A percentile compares a stretch with the other conserved stretches of the same genome.
Evolutionary conservation across 2,797 vertebrate species (phyloP).

Genomic region (Danio choprae): DNA sequence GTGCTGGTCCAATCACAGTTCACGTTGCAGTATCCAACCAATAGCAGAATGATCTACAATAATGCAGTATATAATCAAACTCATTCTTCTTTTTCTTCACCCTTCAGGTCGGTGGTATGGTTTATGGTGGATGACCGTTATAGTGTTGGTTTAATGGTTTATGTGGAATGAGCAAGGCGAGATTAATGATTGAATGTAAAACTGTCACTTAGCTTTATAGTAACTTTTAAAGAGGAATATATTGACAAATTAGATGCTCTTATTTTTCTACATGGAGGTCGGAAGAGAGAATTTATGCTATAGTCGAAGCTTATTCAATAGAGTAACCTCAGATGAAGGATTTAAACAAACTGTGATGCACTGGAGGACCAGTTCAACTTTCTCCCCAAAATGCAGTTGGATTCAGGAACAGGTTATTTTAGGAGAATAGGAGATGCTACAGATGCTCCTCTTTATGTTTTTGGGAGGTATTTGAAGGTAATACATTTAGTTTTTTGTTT

Average conservation of each 20-base stretch:
- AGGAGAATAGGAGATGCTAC: slow-evolving; percentile 21
- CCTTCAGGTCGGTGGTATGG: background rate
- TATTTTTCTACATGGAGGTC: slow-evolving; percentile 69
- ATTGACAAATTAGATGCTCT: slow-evolving; percentile 49
- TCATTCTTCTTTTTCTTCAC: background rate
- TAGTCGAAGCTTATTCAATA: slow-evolving; percentile 20
- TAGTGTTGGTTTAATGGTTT: background rate
- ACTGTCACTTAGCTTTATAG: slow-evolving; percentile 45
- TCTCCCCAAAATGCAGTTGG: slow-evolving; percentile 51
- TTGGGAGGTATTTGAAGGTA: slow-evolving; percentile 31
- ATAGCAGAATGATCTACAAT: slow-evolving; percentile 5
- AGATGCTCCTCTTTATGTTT: slow-evolving; percentile 48
- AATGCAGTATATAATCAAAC: slow-evolving; percentile 38
- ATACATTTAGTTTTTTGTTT: background rate
- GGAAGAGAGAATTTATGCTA: slow-evolving; percentile 47
- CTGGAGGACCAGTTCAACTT: slow-evolving; percentile 58
- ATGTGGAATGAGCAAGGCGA: slow-evolving; percentile 36
- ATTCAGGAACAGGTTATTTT: slow-evolving; percentile 43
- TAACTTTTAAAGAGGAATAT: slow-evolving; percentile 51
- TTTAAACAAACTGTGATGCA: slow-evolving; percentile 80
- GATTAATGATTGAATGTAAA: slow-evolving; percentile 66
- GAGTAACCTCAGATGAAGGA: slow-evolving; percentile 57
- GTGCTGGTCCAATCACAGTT: slow-evolving; percentile 48
- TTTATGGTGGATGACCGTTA: background rate
- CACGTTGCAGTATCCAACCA: slow-evolving; percentile 52